Evolutionary conservation across 2,797 vertebrate genomes (phyloP).

Genomic region (Sebastes goodei): DNA sequence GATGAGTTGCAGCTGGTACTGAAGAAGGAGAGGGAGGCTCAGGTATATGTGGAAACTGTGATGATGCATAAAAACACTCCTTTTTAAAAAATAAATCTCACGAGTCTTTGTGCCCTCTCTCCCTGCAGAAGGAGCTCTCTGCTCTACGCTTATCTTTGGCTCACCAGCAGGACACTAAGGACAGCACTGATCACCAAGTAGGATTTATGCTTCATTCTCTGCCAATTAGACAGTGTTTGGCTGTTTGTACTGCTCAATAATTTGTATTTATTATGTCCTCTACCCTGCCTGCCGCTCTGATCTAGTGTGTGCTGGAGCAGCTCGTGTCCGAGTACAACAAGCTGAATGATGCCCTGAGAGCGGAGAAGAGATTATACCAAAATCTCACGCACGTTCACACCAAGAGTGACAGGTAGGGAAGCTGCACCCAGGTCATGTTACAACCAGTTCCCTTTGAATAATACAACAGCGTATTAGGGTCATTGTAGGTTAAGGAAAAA

Average conservation of each 20-base stretch:
- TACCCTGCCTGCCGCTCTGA: background rate
- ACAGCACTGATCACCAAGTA: constrained; percentile 85
- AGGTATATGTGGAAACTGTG: constrained; percentile 75
- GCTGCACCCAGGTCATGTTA: background rate
- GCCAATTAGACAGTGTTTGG: background rate
- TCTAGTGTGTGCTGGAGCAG: constrained; percentile 86
- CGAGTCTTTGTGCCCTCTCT: background rate
- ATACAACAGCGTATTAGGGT: no score
- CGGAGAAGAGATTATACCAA: constrained; percentile 91
- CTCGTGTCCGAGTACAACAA: constrained; percentile 88
- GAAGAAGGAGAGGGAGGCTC: constrained; percentile 90
- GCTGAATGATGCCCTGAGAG: constrained; percentile 90
- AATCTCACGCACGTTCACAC: constrained; percentile 86
- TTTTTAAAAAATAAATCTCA: background rate
- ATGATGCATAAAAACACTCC: background rate
- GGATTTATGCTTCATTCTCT: constrained; percentile 1
- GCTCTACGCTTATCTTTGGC: constrained; percentile 84
- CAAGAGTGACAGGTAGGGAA: constrained; percentile 85
- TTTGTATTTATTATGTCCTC: background rate
- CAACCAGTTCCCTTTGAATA: background rate
- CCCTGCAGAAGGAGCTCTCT: constrained; percentile 85
- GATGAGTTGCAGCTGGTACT: constrained; percentile 90
- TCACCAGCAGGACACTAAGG: constrained; percentile 43
- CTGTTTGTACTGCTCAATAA: background rate
- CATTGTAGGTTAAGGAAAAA: no score